A percentile compares a stretch with the other conserved stretches of the same genome.
phyloP scores from a whole-genome alignment of 2,113 vertebrate genomes.

The Gnathonemus echidnorhynchus region DNA sequence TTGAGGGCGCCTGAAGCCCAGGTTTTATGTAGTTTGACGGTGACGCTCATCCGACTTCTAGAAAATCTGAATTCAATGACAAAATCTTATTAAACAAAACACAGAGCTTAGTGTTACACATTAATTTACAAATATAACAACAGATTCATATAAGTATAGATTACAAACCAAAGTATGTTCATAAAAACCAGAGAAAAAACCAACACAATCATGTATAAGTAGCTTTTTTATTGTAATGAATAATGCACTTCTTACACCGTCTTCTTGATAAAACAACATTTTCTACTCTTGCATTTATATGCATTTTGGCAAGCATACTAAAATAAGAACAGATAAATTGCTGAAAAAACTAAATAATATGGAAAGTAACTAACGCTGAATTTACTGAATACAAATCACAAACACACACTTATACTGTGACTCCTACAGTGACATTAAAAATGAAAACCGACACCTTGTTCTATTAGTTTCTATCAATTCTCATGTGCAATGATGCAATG shows the following conservation, averaged over 20 bases:
- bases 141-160: neutral
- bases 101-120: neutral
- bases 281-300: neutral
- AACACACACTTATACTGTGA: neutral
- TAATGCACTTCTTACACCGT: neutral
- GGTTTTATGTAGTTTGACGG: neutral
- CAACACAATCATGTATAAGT: neutral
- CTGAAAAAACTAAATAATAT: neutral
- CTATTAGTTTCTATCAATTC: neutral
- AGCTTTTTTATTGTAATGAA: neutral
- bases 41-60: neutral
- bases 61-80: neutral
- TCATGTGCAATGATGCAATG: neutral
- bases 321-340: neutral
- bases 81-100: neutral
- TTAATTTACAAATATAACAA: neutral
- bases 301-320: neutral
- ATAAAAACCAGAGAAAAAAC: neutral
- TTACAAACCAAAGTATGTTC: neutral
- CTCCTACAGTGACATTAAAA: neutral
- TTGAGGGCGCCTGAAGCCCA: neutral
- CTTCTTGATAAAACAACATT: neutral
- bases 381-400: neutral
- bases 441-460: neutral
- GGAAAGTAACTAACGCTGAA: neutral